A percentile compares a stretch with the other conserved stretches of the same genome.
Evolutionary conservation across 2,797 vertebrate species (phyloP).

Genomic region (Melanotaenia nigrans): DNA sequence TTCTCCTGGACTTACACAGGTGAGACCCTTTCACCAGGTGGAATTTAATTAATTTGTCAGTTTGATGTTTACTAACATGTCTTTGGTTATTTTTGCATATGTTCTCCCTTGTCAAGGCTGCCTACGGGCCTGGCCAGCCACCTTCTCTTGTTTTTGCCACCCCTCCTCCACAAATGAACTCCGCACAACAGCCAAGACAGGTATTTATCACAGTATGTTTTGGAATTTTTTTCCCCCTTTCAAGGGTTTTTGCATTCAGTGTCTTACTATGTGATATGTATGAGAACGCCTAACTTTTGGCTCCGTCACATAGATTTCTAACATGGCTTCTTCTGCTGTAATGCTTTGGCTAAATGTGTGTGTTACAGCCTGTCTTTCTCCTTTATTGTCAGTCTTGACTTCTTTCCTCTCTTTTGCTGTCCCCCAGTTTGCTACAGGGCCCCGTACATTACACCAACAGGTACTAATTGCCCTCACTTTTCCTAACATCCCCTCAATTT

Average conservation of each 20-base stretch:
- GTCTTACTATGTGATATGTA: conserved; percentile 3
- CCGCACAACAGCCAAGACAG: conserved; percentile 95
- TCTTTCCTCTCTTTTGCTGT: conserved; percentile 82
- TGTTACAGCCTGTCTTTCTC: conserved; percentile 38
- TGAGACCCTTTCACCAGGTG: conserved; percentile 67
- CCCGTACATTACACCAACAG: conserved; percentile 94
- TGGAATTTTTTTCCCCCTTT: neutral
- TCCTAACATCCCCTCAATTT: conserved; percentile 27
- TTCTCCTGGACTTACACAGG: conserved; percentile 97
- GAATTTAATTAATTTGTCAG: neutral
- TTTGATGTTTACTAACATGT: neutral
- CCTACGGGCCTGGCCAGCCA: conserved; percentile 93
- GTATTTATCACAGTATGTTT: conserved; percentile 75
- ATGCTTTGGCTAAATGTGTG: conserved; percentile 51
- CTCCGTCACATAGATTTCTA: conserved; percentile 36
- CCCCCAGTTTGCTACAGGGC: conserved; percentile 91
- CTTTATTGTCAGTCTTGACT: conserved; percentile 72
- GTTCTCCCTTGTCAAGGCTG: conserved; percentile 77
- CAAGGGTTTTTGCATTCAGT: conserved; percentile 3
- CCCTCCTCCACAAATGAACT: conserved; percentile 96
- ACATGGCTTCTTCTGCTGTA: conserved; percentile 43
- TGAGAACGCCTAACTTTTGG: conserved; percentile 15
- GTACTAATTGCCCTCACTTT: conserved; percentile 83
- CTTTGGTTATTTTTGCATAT: neutral
- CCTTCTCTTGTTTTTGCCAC: conserved; percentile 95